Evolutionary conservation across 2,113 vertebrate species (phyloP), one percentile per base, ranked within the genome.

Genomic region (Oncorhynchus mykiss): DNA sequence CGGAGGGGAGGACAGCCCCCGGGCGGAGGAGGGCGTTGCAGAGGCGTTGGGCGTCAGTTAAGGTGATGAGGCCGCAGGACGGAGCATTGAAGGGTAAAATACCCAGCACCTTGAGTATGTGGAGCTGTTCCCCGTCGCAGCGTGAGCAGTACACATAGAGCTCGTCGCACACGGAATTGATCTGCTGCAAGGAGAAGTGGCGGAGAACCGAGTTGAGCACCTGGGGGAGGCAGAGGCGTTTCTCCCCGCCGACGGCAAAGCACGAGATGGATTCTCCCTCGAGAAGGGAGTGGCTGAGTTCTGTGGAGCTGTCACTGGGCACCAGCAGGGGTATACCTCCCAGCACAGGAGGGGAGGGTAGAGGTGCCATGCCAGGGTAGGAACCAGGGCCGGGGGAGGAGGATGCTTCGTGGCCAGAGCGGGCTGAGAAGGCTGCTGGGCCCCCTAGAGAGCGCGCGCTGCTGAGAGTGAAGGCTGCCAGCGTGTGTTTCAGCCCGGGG

Each of bases 211-310:
- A 99, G 92, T 99, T 99, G 87, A 99, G 93, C 77, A 99, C 97
- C 83, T 99, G 97, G 72, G 98, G 97, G 83, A 99, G 92, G 88
- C 98, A 99, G 5, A 99, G 95, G 16, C 98, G 95, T 87, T 98
- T 99, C 85, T 99, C 98, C 9, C 98, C 98, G 25, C 98, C 98
- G 0, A 99, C 98, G 70, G 98, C 95, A 22, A 99, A 99, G 80
- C 97, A 99, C 60, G 96, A 98, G 89, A 99, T 99, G 22, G 96
- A 97, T 82, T 99, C 98, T 60, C 97, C 96, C 81, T 99, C 98
- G 80, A 99, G 86, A 27, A 95, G 18, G 0, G 97, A 98, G 91
- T 99, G 96, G 25, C 96, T 99, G 80, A 99, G 95, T 74, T 99
- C 98, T 0, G 96, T 98, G 80, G 97, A 99, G 88, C 96, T 98